Conservation (phyloP, 2,888 invertebrate genomes). For the Leptinotarsa peninsularis region DNA sequence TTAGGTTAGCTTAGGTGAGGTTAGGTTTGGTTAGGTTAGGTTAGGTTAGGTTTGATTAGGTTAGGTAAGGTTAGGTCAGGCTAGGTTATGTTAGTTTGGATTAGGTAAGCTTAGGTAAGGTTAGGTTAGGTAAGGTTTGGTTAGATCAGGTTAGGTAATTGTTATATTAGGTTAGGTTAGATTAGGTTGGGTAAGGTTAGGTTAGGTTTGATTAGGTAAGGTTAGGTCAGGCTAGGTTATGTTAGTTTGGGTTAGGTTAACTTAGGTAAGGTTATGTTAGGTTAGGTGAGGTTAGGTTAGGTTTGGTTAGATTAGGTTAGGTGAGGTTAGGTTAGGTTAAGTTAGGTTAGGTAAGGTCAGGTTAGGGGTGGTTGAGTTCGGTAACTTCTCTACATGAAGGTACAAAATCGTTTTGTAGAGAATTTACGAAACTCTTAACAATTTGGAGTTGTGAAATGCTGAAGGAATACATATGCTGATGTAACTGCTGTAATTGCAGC, state of each 20-base stretch:
- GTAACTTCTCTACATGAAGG: neutral
- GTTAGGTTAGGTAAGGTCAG: neutral
- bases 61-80: neutral
- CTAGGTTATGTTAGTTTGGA: neutral
- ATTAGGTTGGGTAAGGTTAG: neutral
- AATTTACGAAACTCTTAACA: too few relatives aligned
- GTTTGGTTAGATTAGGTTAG: neutral
- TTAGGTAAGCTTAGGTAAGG: too few relatives aligned
- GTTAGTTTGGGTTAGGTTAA: neutral
- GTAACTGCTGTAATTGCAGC: too few relatives aligned
- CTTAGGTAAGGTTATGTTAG: neutral
- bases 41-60: neutral
- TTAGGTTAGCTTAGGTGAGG: too few relatives aligned
- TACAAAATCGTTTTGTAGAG: too few relatives aligned
- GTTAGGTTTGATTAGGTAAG: neutral
- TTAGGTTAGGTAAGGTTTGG: too few relatives aligned
- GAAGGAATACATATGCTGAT: too few relatives aligned
- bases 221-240: conserved; percentile 30
- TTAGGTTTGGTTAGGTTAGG: too few relatives aligned
- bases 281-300: neutral
- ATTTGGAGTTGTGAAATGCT: too few relatives aligned
- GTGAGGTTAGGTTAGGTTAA: neutral
- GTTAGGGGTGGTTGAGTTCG: neutral
- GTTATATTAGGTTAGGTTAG: neutral
- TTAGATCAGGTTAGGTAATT: neutral